Conservation (phyloP, 1,140 invertebrate species). For the Conus betulinus region DNA sequence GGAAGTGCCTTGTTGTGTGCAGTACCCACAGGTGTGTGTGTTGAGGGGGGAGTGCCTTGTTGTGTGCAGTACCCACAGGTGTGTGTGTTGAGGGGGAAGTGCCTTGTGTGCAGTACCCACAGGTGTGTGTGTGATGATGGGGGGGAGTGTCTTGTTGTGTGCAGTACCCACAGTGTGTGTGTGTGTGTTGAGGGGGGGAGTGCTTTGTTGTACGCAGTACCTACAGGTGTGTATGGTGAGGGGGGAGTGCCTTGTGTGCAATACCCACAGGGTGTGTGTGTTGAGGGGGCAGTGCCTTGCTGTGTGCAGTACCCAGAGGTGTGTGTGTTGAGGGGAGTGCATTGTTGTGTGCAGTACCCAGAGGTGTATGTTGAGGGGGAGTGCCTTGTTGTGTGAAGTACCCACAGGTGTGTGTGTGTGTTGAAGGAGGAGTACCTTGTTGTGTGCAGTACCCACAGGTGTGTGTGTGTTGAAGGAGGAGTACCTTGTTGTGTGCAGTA, state of each 20-base stretch:
- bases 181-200: no score
- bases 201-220: conserved; percentile 27
- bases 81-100: no score
- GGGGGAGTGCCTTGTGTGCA: neutral
- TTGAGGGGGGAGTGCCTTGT: no score
- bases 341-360: conserved; percentile 32
- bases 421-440: no score
- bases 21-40: conserved; percentile 40
- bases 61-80: conserved; percentile 37
- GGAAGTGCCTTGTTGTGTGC: conserved; percentile 4
- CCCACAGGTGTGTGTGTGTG: conserved; percentile 5
- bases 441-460: no score
- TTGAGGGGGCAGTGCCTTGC: neutral
- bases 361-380: neutral
- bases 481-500: conserved; percentile 20
- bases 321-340: neutral
- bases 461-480: no score
- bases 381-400: conserved; percentile 27
- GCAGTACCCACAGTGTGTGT: conserved; percentile 31
- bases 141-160: no score
- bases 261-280: conserved; percentile 23
- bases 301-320: conserved; percentile 36
- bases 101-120: conserved; percentile 37
- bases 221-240: neutral
- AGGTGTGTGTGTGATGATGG: no score